phyloP scores from a whole-genome alignment of 2,797 vertebrate species.

The Rhinichthys osculus region DNA sequence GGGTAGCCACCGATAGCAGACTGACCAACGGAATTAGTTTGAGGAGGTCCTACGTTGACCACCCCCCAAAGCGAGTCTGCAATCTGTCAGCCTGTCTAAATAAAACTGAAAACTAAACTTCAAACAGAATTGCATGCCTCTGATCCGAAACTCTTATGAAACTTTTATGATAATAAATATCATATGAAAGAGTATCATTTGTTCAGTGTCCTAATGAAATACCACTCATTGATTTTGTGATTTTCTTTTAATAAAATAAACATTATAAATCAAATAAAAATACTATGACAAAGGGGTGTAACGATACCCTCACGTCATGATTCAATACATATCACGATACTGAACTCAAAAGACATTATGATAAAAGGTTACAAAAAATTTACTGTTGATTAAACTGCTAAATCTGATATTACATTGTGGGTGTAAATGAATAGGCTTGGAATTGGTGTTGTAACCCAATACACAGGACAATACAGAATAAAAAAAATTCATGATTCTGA shows the following conservation, averaged over 20 bases:
- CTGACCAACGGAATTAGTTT: slow-evolving; percentile 71
- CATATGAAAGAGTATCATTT: background rate
- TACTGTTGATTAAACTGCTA: too few relatives aligned
- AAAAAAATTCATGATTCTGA: too few relatives aligned
- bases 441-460: too few relatives aligned
- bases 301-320: too few relatives aligned
- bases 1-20: slow-evolving; percentile 71
- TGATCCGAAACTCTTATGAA: background rate
- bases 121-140: slow-evolving; percentile 6
- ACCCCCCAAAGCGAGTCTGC: background rate
- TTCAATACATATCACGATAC: too few relatives aligned
- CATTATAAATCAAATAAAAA: background rate
- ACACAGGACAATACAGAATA: too few relatives aligned
- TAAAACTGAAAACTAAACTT: slow-evolving; percentile 19
- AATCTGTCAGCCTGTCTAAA: slow-evolving; percentile 25
- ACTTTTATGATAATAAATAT: background rate
- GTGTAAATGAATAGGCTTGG: too few relatives aligned
- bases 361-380: too few relatives aligned
- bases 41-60: slow-evolving; percentile 5
- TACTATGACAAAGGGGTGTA: background rate
- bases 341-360: too few relatives aligned
- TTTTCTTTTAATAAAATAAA: background rate
- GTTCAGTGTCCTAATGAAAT: background rate
- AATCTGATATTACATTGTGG: too few relatives aligned
- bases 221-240: background rate